These are phyloP conservation scores for Pelodytes ibericus DNA, from an alignment of 2,797 vertebrate genomes.

Conservation along the genomic window DNA sequence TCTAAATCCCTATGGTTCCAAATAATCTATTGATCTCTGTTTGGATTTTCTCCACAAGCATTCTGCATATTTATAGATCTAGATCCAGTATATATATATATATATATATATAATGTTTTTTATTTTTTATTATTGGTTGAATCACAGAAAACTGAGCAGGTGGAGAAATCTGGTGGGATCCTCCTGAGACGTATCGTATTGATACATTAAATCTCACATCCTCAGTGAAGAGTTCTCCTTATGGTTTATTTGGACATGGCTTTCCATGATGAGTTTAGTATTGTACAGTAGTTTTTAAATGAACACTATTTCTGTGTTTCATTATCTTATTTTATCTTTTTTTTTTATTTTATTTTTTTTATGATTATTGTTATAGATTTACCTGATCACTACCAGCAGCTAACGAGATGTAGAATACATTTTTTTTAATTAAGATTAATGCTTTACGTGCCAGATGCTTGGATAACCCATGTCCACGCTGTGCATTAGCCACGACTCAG, in stretches of 20 bases:
- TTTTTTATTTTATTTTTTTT: background rate
- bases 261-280: background rate
- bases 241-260: conserved; percentile 2
- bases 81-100: background rate
- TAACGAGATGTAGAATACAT: too few species aligned
- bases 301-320: too few species aligned
- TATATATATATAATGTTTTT: background rate
- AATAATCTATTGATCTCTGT: background rate
- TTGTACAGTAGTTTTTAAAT: background rate
- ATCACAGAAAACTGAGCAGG: background rate
- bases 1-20: background rate
- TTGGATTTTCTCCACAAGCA: background rate
- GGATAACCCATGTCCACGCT: too few species aligned
- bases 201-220: background rate
- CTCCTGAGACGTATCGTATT: conserved; percentile 1
- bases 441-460: too few species aligned
- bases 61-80: background rate
- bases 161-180: background rate
- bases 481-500: too few species aligned
- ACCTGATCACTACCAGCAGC: too few species aligned
- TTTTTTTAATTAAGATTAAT: too few species aligned
- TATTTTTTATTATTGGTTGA: background rate
- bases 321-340: too few species aligned
- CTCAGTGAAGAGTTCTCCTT: too few species aligned
- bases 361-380: too few species aligned